These are phyloP conservation scores for Teinopalpus imperialis DNA, from an alignment of 2,888 invertebrate species.

Conservation along the genomic window DNA sequence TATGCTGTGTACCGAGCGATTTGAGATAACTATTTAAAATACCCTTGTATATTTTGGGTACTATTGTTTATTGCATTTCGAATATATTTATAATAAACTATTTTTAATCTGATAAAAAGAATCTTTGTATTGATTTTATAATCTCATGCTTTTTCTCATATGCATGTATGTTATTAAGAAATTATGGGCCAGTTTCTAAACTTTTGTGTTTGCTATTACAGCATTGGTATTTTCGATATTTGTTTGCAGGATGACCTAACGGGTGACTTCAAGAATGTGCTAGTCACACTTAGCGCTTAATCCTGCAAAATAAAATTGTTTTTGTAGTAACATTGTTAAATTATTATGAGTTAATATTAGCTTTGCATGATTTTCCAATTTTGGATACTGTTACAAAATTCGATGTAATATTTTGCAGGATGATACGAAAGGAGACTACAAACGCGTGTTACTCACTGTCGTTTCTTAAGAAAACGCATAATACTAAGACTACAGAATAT, in stretches of 20 bases:
- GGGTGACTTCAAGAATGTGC: conserved; percentile 85
- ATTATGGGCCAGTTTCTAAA: conserved; percentile 73
- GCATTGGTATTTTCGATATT: conserved; percentile 61
- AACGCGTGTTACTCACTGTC: conserved; percentile 84
- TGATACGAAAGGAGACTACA: conserved; percentile 87
- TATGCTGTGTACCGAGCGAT: conserved; percentile 60
- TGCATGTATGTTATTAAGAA: conserved; percentile 58
- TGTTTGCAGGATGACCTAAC: conserved; percentile 85
- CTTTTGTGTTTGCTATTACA: conserved; percentile 44
- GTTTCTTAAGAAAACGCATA: conserved; percentile 65
- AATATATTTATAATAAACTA: conserved; percentile 33
- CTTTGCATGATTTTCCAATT: conserved; percentile 45
- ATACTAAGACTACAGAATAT: conserved; percentile 52
- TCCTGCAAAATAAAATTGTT: conserved; percentile 61
- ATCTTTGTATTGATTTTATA: conserved; percentile 31
- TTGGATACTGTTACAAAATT: conserved; percentile 40
- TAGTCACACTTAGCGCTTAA: conserved; percentile 82
- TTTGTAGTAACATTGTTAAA: conserved; percentile 46
- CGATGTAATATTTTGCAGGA: conserved; percentile 82
- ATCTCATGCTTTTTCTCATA: conserved; percentile 46
- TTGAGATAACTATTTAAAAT: conserved; percentile 37
- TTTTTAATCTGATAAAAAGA: conserved; percentile 31
- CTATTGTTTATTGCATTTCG: conserved; percentile 40
- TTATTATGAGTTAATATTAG: conserved; percentile 50
- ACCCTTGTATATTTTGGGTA: conserved; percentile 31